Conservation (phyloP, 2,113 vertebrate species). For the Chloroceryle aenea region DNA sequence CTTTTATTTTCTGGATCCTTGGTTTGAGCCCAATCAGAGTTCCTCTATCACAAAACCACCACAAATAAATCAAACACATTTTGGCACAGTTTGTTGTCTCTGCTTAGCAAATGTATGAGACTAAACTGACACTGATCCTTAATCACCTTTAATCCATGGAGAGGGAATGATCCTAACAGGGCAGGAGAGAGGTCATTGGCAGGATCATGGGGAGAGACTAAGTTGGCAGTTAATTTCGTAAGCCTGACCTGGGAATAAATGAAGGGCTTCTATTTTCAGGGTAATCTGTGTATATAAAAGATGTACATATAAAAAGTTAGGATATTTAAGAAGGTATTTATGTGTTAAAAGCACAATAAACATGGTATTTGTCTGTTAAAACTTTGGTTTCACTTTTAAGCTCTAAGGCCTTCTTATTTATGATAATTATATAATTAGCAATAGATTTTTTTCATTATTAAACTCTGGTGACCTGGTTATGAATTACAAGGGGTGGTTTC, state of each 20-base stretch:
- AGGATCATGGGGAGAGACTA: slow-evolving; percentile 47
- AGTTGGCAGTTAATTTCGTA: slow-evolving; percentile 56
- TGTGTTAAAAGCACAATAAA: not conserved
- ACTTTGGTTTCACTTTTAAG: not conserved
- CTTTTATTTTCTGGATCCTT: slow-evolving; percentile 66
- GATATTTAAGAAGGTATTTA: not conserved
- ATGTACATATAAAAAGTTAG: not conserved
- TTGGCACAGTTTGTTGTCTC: slow-evolving; percentile 61
- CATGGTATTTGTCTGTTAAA: not conserved
- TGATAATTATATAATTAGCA: not conserved
- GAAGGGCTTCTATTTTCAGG: not conserved
- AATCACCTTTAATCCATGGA: slow-evolving; percentile 61
- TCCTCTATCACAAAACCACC: slow-evolving; percentile 41
- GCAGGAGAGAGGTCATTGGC: slow-evolving; percentile 51
- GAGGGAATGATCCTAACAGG: slow-evolving; percentile 30
- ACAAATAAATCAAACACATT: slow-evolving; percentile 58
- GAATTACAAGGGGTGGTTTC: not conserved
- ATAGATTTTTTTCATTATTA: not conserved
- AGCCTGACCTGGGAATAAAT: slow-evolving; percentile 37
- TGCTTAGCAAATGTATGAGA: slow-evolving; percentile 54
- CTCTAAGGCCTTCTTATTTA: not conserved
- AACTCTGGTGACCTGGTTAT: not conserved
- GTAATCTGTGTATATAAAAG: not conserved
- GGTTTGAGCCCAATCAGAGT: slow-evolving; percentile 38
- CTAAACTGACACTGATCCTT: slow-evolving; percentile 71